These are phyloP conservation scores for Hystrix cristata DNA, from an alignment of 2,113 vertebrate genomes.

Conservation along the genomic window DNA sequence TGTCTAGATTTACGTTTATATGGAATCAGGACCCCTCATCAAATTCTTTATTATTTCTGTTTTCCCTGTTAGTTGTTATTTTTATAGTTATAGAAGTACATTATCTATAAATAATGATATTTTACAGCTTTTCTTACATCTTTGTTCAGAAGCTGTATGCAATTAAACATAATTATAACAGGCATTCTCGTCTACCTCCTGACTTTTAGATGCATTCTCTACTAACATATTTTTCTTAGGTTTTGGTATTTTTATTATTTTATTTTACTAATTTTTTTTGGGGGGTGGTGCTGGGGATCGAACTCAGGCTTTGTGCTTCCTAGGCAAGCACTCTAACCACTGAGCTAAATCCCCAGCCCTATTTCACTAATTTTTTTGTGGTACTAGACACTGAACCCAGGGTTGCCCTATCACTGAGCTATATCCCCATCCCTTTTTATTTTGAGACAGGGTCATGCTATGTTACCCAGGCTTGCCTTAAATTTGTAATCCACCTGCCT, in stretches of 20 bases:
- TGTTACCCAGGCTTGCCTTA: not conserved
- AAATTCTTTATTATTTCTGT: not conserved
- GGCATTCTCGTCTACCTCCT: not conserved
- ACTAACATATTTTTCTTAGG: not conserved
- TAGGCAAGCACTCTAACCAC: no score
- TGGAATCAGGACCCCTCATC: not conserved
- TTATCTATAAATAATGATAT: constrained; percentile 1
- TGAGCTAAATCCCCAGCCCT: no score
- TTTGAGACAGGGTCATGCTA: not conserved
- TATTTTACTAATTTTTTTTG: not conserved
- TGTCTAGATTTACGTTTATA: not conserved
- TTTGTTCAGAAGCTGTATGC: not conserved
- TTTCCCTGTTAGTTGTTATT: not conserved
- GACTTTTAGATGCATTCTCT: not conserved
- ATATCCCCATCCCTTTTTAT: not conserved
- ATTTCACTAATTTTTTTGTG: not conserved
- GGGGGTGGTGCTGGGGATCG: no score
- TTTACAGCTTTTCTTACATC: not conserved
- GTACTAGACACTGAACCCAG: not conserved
- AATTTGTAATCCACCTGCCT: not conserved
- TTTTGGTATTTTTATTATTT: not conserved
- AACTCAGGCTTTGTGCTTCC: no score
- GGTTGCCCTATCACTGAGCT: not conserved
- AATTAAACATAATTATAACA: not conserved
- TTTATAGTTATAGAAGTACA: not conserved